Conservation (phyloP, 2,888 invertebrate genomes). For the Dicyrtoma fusca region DNA sequence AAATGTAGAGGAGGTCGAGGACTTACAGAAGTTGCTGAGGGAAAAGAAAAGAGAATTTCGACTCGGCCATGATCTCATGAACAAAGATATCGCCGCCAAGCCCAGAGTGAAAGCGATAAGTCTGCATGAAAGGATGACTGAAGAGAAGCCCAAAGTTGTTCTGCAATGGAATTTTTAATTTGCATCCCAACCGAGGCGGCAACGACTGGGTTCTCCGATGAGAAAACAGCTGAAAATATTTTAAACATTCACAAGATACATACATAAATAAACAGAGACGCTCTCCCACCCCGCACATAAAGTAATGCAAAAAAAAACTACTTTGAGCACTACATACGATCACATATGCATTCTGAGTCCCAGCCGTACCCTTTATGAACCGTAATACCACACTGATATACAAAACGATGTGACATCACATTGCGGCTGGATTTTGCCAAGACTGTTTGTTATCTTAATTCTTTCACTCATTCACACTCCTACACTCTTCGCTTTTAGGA, state of each 20-base stretch:
- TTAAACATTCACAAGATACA: constrained; percentile 19
- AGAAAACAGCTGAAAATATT: constrained; percentile 57
- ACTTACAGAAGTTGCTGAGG: constrained; percentile 87
- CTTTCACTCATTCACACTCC: too few relatives aligned
- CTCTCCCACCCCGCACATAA: not conserved
- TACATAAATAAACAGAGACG: constrained; percentile 20
- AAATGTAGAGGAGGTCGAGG: not conserved
- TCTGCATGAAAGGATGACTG: constrained; percentile 70
- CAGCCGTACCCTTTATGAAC: too few relatives aligned
- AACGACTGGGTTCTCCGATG: constrained; percentile 82
- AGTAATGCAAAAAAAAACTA: not conserved
- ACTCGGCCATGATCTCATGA: constrained; percentile 90
- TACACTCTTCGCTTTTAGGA: too few relatives aligned
- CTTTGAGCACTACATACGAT: too few relatives aligned
- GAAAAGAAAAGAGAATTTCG: constrained; percentile 79
- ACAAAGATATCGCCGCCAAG: constrained; percentile 90
- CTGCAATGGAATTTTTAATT: constrained; percentile 79
- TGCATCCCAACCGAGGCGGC: constrained; percentile 78
- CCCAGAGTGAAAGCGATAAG: constrained; percentile 87
- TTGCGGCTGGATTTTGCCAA: too few relatives aligned
- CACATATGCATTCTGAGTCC: too few relatives aligned
- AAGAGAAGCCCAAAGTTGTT: constrained; percentile 71
- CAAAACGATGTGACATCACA: too few relatives aligned
- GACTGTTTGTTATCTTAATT: too few relatives aligned
- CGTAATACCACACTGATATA: too few relatives aligned